phyloP scores from a whole-genome alignment of 2,797 vertebrate genomes.

The Masticophis lateralis region DNA sequence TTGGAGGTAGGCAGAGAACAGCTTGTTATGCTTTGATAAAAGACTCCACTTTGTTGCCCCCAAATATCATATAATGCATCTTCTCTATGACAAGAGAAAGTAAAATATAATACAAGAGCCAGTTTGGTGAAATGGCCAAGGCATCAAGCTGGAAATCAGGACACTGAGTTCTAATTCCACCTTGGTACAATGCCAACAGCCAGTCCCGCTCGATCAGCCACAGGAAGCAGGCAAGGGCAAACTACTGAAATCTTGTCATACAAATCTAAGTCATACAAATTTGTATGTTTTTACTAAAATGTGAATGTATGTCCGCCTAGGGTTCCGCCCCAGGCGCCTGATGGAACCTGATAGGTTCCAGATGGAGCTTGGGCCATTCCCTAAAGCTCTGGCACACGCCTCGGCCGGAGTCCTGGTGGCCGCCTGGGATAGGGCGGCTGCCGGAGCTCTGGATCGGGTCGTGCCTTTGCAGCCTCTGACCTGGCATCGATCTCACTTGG shows the following conservation, averaged over 20 bases:
- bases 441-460: too few relatives aligned
- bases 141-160: background rate
- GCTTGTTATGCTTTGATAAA: background rate
- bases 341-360: too few relatives aligned
- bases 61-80: background rate
- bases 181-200: background rate
- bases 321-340: too few relatives aligned
- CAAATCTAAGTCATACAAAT: background rate
- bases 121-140: background rate
- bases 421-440: too few relatives aligned
- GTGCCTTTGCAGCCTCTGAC: too few relatives aligned
- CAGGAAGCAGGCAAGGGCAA: background rate
- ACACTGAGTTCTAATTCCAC: background rate
- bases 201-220: background rate
- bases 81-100: background rate
- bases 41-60: background rate
- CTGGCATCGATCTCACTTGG: too few relatives aligned
- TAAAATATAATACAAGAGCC: background rate
- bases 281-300: background rate
- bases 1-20: background rate
- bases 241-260: background rate
- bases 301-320: background rate
- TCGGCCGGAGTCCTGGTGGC: too few relatives aligned
- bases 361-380: too few relatives aligned
- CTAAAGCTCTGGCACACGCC: too few relatives aligned